Base-by-base conservation (phyloP, 2,888 invertebrate species). In the Erannis defoliaria region DNA sequence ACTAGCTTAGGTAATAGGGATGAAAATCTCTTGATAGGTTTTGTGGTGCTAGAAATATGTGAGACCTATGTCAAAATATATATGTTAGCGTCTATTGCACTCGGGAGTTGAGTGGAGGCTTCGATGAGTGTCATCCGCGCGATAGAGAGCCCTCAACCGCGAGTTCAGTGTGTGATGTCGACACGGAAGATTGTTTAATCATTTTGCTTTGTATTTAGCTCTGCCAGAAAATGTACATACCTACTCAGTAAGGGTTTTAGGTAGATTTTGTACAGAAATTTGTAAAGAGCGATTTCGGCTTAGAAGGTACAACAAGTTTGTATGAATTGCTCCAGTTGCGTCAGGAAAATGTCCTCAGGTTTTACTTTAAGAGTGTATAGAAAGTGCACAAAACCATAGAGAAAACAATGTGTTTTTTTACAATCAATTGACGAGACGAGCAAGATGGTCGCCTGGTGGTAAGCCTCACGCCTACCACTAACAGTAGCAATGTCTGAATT, bases 121-220 rank as follows among this genome's bases (percentile, higher is more conserved):
- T 77, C 73, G 76, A 74, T 68, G 71, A 83, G 83, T 71, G 76
- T 72, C 80, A 77, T 82, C 75, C 73, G 71, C 67, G 64, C 37
- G 62, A 64, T 64, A 37, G 65, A 84, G 80, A 45, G 77, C 75
- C 29, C 82, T 82, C 67, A 51, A 61, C 38, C 12, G 37, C 49
- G 48, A 29, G 55, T 35, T 53, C 55, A 62, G 61, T 59, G 62
- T 67, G 64, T 67, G 63, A 60, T 68, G 68, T 64, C 58, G 67
- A 58, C 53, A 53, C 53, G 49, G 33, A 42, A 59, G 50, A 62
- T 60, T 63, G 55, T 62, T 68, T 46, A 66, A 66, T 63, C 55
- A 55, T 55, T 54, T 46, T 57, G 35, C 57, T 60, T 66, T 66
- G 56, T 29, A n/a, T 38, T 1, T 40, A 12, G 5, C 26, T 38